phyloP scores from a whole-genome alignment of 2,797 vertebrate genomes.

The Phoeniculus purpureus region DNA sequence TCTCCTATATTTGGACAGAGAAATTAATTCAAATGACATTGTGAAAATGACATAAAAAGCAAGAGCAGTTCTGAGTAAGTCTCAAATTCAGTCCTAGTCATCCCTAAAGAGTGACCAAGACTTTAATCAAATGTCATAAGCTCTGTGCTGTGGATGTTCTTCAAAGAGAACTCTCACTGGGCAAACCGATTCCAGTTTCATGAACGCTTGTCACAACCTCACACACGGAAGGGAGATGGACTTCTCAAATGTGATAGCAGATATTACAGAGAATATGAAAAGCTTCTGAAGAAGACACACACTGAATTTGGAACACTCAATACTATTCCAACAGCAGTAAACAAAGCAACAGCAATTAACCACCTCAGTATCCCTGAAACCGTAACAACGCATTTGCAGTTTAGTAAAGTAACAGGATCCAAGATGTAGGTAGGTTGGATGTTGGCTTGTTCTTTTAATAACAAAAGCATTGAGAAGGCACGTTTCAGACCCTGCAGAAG shows the following conservation, averaged over 20 bases:
- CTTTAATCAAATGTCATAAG: conserved; percentile 8
- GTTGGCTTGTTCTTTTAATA: conserved; percentile 59
- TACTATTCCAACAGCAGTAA: conserved; percentile 14
- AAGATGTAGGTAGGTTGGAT: conserved; percentile 42
- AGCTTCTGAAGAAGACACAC: conserved; percentile 32
- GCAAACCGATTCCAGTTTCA: conserved; percentile 7
- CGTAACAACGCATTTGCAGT: neutral
- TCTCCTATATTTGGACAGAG: neutral
- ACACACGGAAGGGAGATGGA: neutral
- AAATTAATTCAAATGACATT: conserved; percentile 36
- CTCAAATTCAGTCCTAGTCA: neutral
- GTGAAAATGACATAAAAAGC: conserved; percentile 33
- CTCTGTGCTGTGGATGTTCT: neutral
- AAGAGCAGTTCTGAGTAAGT: neutral
- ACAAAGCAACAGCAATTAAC: conserved; percentile 51
- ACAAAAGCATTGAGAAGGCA: conserved; percentile 58
- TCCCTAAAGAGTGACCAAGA: conserved; percentile 19
- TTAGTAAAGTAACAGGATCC: conserved; percentile 49
- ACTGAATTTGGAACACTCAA: conserved; percentile 13
- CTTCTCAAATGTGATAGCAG: neutral
- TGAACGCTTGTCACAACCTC: neutral
- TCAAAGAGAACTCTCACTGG: neutral
- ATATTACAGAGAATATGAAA: conserved; percentile 8
- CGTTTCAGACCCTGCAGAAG: conserved; percentile 63
- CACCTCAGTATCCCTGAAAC: conserved; percentile 45